phyloP scores from a whole-genome alignment of 2,888 invertebrate genomes.

The Pasiphila rectangulata region DNA sequence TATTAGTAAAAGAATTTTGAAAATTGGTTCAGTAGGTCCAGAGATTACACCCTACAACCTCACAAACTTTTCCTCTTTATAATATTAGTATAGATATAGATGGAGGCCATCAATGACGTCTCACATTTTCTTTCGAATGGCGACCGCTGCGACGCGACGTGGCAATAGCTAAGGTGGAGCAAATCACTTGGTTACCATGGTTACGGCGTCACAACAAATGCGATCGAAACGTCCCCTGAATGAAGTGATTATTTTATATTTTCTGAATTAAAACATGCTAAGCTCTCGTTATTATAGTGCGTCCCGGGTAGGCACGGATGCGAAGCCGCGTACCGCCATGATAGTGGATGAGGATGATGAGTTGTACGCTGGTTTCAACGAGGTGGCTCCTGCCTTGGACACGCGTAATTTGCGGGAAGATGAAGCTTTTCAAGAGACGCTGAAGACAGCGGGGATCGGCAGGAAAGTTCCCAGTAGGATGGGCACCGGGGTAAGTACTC shows the following conservation, averaged over 20 bases:
- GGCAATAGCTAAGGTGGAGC: too few species aligned
- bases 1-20: too few species aligned
- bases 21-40: too few species aligned
- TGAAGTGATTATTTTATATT: not conserved
- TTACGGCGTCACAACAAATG: slow-evolving; percentile 73
- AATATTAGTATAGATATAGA: too few species aligned
- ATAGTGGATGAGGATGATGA: slow-evolving; percentile 82
- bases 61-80: too few species aligned
- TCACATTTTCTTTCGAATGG: too few species aligned
- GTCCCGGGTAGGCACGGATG: slow-evolving; percentile 61
- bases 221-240: too few species aligned
- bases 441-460: slow-evolving; percentile 87
- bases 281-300: slow-evolving; percentile 69
- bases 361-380: slow-evolving; percentile 85
- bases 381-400: slow-evolving; percentile 83
- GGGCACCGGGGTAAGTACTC: slow-evolving; percentile 65
- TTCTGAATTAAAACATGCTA: slow-evolving; percentile 48
- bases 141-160: too few species aligned
- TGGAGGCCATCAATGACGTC: too few species aligned
- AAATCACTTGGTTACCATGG: slow-evolving; percentile 50
- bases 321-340: slow-evolving; percentile 64
- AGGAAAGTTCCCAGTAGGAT: slow-evolving; percentile 82
- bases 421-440: slow-evolving; percentile 87
- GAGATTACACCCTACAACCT: too few species aligned
- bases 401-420: slow-evolving; percentile 86